Base-by-base conservation (phyloP, 1,140 invertebrate species). In the Trichonephila clavata region DNA sequence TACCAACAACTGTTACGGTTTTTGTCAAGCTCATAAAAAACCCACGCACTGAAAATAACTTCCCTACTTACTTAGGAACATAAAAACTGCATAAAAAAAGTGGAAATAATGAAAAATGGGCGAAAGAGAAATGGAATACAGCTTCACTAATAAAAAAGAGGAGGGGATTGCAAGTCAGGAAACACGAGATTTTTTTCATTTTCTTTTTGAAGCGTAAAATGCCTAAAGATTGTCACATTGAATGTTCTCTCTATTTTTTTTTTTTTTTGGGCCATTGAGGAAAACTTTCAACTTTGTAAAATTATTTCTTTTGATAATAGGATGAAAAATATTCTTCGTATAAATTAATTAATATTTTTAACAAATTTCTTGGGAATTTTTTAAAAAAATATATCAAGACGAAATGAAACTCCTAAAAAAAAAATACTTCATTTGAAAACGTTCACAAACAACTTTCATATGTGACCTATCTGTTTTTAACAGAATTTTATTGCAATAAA, bases 1-100 rank as follows among this genome's bases (percentile, higher is more conserved):
- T 32, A 32, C 2, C 2, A 32, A 21, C 24, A 18, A 39, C 68
- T 77, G 68, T 27, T 77, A 32, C 27, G 16, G 68, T 14, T 77
- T 77, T 77, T 77, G 68, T 77, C 68, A 77, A 27, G 27, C 68
- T 27, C 27, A 27, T 32, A 77, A 77, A 77, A 77, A 77, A 77
- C 68, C 24, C 68, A 39, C 68, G 24, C 24, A 77, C 16, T 32
- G 27, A 77, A 77, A 77, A 77, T 77, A 77, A 16, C 27, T 77
- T 77, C 27, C 27, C 10, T 39, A 77, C 68, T 32, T 77, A 6
- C 68, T 77, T 18, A 27, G 68, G 13, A 32, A 27, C 16, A 39
- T 71, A 71, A 71, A 71, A 71, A 24, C n/a, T 27, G 18, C 16
- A 10, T n/a, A 32, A 77, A 32, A 71, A 71, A 77, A 77, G 39